phyloP scores from a whole-genome alignment of 2,113 vertebrate genomes.

The Tichodroma muraria region DNA sequence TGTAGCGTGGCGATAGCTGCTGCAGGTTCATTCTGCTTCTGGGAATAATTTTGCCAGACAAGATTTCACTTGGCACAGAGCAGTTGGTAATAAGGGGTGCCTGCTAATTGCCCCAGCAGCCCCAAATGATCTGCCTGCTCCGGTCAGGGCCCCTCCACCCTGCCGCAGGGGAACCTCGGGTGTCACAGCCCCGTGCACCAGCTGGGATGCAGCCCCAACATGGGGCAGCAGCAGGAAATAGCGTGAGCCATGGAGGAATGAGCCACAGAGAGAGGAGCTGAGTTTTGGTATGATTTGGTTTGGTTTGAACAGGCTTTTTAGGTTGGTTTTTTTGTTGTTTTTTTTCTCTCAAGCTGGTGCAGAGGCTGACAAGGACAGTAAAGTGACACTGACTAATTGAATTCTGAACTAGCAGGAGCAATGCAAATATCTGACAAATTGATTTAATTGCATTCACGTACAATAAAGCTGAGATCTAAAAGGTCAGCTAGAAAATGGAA shows the following conservation, averaged over 20 bases:
- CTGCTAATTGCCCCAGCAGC: background rate
- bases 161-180: rapidly evolving
- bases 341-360: background rate
- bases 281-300: background rate
- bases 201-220: background rate
- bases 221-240: background rate
- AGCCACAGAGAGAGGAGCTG: background rate
- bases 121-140: background rate
- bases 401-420: conserved; percentile 73
- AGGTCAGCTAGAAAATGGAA: conserved; percentile 90
- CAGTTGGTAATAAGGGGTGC: background rate
- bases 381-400: conserved; percentile 77
- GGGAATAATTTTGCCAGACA: background rate
- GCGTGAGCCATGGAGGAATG: rapidly evolving
- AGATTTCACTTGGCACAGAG: background rate
- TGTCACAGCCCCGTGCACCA: background rate
- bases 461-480: conserved; percentile 90
- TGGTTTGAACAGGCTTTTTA: background rate
- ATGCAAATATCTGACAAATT: conserved; percentile 85
- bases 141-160: background rate
- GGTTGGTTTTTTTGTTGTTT: background rate
- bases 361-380: conserved; percentile 58
- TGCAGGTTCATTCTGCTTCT: background rate
- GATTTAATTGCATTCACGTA: conserved; percentile 89
- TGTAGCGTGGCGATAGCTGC: background rate